These are phyloP conservation scores for Hypomecis atomaria DNA, from an alignment of 2,888 invertebrate genomes.

Conservation along the genomic window DNA sequence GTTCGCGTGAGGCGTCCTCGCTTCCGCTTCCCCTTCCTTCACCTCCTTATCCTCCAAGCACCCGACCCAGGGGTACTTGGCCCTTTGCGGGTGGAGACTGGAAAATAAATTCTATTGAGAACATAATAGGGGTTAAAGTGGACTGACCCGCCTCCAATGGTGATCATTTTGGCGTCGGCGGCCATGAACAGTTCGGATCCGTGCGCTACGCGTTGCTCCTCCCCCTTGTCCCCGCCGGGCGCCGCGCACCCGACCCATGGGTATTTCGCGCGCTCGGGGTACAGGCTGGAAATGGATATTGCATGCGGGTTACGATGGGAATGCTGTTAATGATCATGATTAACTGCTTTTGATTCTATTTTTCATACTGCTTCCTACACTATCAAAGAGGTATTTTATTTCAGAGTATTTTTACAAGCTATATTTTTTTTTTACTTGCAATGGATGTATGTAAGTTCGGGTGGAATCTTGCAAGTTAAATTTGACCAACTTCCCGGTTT, in stretches of 20 bases:
- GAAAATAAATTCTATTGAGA: conserved; percentile 5
- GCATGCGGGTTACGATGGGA: conserved; percentile 39
- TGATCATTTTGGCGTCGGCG: conserved; percentile 97
- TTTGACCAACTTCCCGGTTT: too few relatives aligned
- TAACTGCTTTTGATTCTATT: too few relatives aligned
- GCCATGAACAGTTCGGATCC: conserved; percentile 98
- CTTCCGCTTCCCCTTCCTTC: conserved; percentile 58
- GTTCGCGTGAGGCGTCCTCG: conserved; percentile 86
- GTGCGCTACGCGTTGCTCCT: conserved; percentile 89
- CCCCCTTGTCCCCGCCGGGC: conserved; percentile 67
- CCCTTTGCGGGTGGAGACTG: conserved; percentile 90
- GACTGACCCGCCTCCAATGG: conserved; percentile 97
- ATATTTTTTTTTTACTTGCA: too few relatives aligned
- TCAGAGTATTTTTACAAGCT: too few relatives aligned
- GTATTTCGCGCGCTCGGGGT: conserved; percentile 95
- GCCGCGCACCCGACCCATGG: conserved; percentile 94
- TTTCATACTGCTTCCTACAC: too few relatives aligned
- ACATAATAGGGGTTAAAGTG: background rate
- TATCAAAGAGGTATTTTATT: too few relatives aligned
- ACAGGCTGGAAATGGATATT: conserved; percentile 79
- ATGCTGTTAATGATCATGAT: background rate
- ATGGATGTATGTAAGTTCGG: too few relatives aligned
- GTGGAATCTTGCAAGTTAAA: too few relatives aligned
- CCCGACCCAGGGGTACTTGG: conserved; percentile 97
- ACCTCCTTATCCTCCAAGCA: conserved; percentile 85